Evolutionary conservation across 1,140 invertebrate species (phyloP).

Genomic region (Ooceraea biroi): DNA sequence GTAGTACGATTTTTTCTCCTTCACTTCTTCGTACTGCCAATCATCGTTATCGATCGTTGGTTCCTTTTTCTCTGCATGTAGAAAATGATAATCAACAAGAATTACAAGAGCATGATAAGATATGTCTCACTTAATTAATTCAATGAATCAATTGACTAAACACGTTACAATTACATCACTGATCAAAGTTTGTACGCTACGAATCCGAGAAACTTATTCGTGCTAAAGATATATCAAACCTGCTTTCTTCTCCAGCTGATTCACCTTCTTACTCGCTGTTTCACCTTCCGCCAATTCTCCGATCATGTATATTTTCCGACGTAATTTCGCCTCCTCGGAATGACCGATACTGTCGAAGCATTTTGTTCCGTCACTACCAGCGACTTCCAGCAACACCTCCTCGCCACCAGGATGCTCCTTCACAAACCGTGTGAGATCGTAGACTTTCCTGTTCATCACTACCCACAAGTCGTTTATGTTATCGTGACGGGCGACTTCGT

Average conservation of each 20-base stretch:
- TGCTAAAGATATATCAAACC: not conserved
- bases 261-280: not conserved
- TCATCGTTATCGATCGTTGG: slow-evolving; percentile 75
- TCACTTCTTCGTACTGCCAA: slow-evolving; percentile 75
- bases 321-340: slow-evolving; percentile 90
- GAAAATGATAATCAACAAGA: not conserved
- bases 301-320: slow-evolving; percentile 90
- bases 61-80: not conserved
- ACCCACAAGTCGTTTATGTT: slow-evolving; percentile 83
- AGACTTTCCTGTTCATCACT: slow-evolving; percentile 87
- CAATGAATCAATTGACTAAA: no score
- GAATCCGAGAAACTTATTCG: not conserved
- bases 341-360: slow-evolving; percentile 95
- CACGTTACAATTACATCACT: no score
- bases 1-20: slow-evolving; percentile 61
- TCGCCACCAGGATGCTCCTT: slow-evolving; percentile 94
- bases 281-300: slow-evolving; percentile 81
- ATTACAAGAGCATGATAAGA: not conserved
- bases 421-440: slow-evolving; percentile 87
- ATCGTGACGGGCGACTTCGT: slow-evolving; percentile 84
- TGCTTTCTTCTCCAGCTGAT: not conserved
- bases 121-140: no score
- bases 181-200: no score
- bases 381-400: slow-evolving; percentile 92
- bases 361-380: slow-evolving; percentile 91